These are phyloP conservation scores for Enhydra lutris DNA, from an alignment of 2,113 vertebrate genomes.

Conservation along the genomic window DNA sequence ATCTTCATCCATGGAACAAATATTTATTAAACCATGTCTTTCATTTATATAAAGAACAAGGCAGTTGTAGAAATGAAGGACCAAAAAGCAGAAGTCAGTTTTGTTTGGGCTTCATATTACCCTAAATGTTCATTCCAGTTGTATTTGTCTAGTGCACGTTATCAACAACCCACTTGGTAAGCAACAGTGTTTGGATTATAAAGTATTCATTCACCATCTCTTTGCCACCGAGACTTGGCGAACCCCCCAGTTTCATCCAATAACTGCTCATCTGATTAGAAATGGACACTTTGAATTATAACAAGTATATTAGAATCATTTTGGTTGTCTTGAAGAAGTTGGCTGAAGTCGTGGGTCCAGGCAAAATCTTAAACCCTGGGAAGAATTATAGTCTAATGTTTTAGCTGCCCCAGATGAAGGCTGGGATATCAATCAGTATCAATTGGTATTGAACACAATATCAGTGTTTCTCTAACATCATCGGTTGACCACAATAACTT, in stretches of 20 bases:
- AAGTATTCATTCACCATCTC: neutral
- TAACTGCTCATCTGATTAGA: neutral
- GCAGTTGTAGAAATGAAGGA: neutral
- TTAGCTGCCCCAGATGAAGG: neutral
- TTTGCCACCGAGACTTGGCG: neutral
- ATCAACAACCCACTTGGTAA: neutral
- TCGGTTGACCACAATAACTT: neutral
- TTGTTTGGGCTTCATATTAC: neutral
- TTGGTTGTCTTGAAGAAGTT: neutral
- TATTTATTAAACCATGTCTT: neutral
- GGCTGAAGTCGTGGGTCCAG: neutral
- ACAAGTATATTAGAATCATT: neutral
- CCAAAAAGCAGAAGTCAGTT: neutral
- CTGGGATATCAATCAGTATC: neutral
- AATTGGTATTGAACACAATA: neutral
- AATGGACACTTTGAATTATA: neutral
- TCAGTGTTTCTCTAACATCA: neutral
- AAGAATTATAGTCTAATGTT: neutral
- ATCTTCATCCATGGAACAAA: neutral
- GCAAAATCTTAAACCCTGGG: neutral
- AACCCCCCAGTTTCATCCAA: neutral
- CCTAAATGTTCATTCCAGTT: neutral
- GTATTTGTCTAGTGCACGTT: neutral
- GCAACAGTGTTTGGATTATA: neutral
- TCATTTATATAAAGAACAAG: neutral